phyloP scores from a whole-genome alignment of 2,888 invertebrate genomes.

The Fragum sueziense region DNA sequence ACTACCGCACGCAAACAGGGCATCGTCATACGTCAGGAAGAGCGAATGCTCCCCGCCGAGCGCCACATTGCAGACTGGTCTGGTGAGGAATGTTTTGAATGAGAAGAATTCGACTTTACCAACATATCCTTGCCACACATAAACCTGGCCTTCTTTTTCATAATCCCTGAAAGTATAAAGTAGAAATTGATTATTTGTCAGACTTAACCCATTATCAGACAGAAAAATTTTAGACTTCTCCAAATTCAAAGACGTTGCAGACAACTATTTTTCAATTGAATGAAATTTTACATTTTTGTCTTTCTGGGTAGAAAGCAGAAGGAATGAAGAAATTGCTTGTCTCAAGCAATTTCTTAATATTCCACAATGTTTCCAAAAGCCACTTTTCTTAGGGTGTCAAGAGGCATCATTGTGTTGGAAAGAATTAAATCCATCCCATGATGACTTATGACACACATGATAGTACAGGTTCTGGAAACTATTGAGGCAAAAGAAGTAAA shows the following conservation, averaged over 20 bases:
- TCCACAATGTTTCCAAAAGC: too few relatives aligned
- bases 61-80: slow-evolving; percentile 67
- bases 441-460: not conserved
- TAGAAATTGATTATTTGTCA: not conserved
- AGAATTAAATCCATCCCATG: not conserved
- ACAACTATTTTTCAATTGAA: too few relatives aligned
- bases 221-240: too few relatives aligned
- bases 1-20: slow-evolving; percentile 76
- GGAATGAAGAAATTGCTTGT: too few relatives aligned
- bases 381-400: not conserved
- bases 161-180: slow-evolving; percentile 56
- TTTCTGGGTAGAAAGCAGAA: too few relatives aligned
- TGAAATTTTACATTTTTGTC: too few relatives aligned
- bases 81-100: slow-evolving; percentile 65
- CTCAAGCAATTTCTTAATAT: too few relatives aligned
- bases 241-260: not conserved
- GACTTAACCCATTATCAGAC: too few relatives aligned
- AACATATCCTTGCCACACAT: slow-evolving; percentile 74
- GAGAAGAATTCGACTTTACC: slow-evolving; percentile 68
- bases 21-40: slow-evolving; percentile 74
- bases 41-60: slow-evolving; percentile 76
- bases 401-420: not conserved
- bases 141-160: slow-evolving; percentile 65
- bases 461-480: not conserved
- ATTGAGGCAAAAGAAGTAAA: not conserved